Evolutionary conservation across 2,113 vertebrate species (phyloP).

Genomic region (Corvus cornix): DNA sequence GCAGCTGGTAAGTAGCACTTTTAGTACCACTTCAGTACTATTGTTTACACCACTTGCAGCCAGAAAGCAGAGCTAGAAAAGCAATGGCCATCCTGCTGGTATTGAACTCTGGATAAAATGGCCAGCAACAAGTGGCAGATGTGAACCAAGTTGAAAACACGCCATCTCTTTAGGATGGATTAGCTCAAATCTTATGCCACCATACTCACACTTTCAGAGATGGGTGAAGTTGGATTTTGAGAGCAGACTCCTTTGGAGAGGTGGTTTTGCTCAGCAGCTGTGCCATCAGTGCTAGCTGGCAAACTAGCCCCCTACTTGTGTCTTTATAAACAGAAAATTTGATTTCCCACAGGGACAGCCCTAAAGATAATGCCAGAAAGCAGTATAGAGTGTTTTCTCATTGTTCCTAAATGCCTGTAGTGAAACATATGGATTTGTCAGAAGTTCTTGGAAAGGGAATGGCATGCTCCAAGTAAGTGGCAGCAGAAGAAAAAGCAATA

Average conservation of each 20-base stretch:
- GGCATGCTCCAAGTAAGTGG: not conserved
- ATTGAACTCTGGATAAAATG: not conserved
- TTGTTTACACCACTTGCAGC: not conserved
- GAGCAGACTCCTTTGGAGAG: not conserved
- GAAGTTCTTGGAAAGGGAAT: not conserved
- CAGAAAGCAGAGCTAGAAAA: not conserved
- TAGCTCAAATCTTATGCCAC: not conserved
- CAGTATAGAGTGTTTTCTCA: not conserved
- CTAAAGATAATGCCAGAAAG: not conserved
- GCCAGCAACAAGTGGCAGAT: not conserved
- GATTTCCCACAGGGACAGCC: not conserved
- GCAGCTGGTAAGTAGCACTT: not conserved
- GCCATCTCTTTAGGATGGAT: not conserved
- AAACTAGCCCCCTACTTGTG: not conserved
- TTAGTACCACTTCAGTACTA: not conserved
- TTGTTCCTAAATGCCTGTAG: not conserved
- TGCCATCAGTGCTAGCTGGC: not conserved
- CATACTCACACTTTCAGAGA: not conserved
- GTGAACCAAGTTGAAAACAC: not conserved
- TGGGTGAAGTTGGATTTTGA: not conserved
- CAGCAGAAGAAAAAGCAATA: not conserved
- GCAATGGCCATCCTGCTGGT: not conserved
- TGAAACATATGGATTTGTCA: not conserved
- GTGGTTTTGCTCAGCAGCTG: not conserved
- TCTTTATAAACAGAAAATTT: not conserved